Evolutionary conservation across 2,888 invertebrate genomes (phyloP).

Genomic region (Eupithecia pulchellata): DNA sequence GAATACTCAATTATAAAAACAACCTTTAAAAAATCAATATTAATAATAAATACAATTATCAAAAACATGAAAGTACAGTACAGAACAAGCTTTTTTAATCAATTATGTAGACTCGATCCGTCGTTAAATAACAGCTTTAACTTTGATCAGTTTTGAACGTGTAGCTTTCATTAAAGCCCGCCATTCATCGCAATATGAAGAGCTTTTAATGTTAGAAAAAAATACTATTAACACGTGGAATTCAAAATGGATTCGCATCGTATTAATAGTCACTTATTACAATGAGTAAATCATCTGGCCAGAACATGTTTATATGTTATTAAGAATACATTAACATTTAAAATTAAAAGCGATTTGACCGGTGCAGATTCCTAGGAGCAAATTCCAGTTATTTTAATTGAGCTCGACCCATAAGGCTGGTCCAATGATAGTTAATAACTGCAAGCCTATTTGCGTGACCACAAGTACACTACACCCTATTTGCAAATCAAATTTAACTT

Average conservation of each 20-base stretch:
- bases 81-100: conserved; percentile 4
- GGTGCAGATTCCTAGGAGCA: conserved; percentile 59
- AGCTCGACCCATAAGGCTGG: conserved; percentile 52
- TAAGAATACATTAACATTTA: conserved; percentile 61
- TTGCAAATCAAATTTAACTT: conserved; percentile 74
- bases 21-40: background rate
- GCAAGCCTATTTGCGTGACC: conserved; percentile 58
- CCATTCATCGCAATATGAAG: background rate
- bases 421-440: conserved; percentile 54
- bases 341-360: conserved; percentile 53
- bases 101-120: conserved; percentile 8
- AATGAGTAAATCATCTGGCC: conserved; percentile 38
- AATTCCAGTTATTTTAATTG: conserved; percentile 67
- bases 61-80: conserved; percentile 15
- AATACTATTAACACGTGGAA: conserved; percentile 9
- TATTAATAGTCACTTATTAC: conserved; percentile 21
- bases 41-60: background rate
- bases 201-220: conserved; percentile 11
- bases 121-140: conserved; percentile 16
- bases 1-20: background rate
- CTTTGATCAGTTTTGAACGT: conserved; percentile 9
- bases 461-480: conserved; percentile 52
- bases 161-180: background rate
- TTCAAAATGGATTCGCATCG: background rate
- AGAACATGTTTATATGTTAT: conserved; percentile 53